A percentile compares a stretch with the other conserved stretches of the same genome.
Evolutionary conservation across 2,888 invertebrate genomes (phyloP).

Genomic region (Myopa tessellatipennis): DNA sequence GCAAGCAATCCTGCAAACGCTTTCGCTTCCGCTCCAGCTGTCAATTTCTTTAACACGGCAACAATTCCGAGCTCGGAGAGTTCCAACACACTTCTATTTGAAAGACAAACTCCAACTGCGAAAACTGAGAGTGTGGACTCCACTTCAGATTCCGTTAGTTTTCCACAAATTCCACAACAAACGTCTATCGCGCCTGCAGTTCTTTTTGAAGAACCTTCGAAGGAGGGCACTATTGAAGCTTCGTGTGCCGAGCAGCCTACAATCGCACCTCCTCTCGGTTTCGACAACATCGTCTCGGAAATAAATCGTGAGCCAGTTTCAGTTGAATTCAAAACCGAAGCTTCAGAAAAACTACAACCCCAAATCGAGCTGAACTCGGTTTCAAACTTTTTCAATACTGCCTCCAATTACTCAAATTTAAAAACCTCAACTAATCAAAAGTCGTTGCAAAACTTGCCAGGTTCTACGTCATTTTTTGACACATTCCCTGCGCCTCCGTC

Average conservation of each 20-base stretch:
- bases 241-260: neutral
- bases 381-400: constrained; percentile 53
- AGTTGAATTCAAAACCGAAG: constrained; percentile 13
- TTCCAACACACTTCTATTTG: neutral
- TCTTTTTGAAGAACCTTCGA: constrained; percentile 21
- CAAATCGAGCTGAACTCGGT: constrained; percentile 40
- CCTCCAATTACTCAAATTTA: constrained; percentile 30
- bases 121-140: neutral
- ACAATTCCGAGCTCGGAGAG: neutral
- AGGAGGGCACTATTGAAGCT: neutral
- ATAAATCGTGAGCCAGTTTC: constrained; percentile 1
- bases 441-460: constrained; percentile 45
- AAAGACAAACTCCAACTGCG: constrained; percentile 9
- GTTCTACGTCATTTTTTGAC: constrained; percentile 57
- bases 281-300: constrained; percentile 45
- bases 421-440: constrained; percentile 29
- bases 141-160: constrained; percentile 7
- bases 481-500: constrained; percentile 46
- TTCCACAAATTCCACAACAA: constrained; percentile 42
- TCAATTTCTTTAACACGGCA: constrained; percentile 13
- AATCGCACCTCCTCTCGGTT: constrained; percentile 52
- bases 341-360: constrained; percentile 37
- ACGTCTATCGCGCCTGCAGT: constrained; percentile 17
- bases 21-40: neutral
- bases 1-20: neutral